A percentile compares a stretch with the other conserved stretches of the same genome.
Evolutionary conservation across 1,140 invertebrate genomes (phyloP).

Genomic region (Coboldia fuscipes): DNA sequence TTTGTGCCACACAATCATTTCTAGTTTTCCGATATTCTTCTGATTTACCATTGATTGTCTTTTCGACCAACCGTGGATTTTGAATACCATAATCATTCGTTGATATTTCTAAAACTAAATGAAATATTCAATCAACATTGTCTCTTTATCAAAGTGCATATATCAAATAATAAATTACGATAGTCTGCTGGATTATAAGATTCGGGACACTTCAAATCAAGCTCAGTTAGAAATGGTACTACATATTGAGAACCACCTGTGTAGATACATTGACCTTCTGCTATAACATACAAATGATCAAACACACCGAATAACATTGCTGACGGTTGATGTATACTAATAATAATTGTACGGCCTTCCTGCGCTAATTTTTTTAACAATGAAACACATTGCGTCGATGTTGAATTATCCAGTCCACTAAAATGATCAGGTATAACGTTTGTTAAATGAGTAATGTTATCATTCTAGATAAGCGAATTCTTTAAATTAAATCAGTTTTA

Average conservation of each 20-base stretch:
- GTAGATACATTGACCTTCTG: conserved; percentile 64
- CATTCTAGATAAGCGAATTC: background rate
- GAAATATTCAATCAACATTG: background rate
- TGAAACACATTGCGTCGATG: conserved; percentile 69
- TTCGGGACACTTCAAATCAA: conserved; percentile 54
- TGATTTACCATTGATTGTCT: conserved; percentile 47
- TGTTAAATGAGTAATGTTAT: background rate
- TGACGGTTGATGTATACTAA: conserved; percentile 84
- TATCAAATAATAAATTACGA: conserved; percentile 31
- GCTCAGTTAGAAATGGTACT: conserved; percentile 50
- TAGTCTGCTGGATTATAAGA: conserved; percentile 86
- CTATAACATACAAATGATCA: conserved; percentile 68
- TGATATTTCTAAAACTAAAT: conserved; percentile 64
- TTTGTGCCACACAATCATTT: conserved; percentile 8
- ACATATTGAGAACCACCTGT: conserved; percentile 48
- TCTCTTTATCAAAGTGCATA: background rate
- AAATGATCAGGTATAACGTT: conserved; percentile 1
- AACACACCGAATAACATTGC: conserved; percentile 73
- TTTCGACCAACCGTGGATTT: conserved; percentile 29
- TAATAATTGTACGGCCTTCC: conserved; percentile 78
- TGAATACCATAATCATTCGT: conserved; percentile 54
- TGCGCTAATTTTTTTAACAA: conserved; percentile 59
- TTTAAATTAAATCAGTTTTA: too few species aligned
- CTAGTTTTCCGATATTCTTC: conserved; percentile 27
- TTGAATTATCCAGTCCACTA: conserved; percentile 80